Evolutionary conservation across 2,888 invertebrate species (phyloP).

Genomic region (Callinectes sapidus): DNA sequence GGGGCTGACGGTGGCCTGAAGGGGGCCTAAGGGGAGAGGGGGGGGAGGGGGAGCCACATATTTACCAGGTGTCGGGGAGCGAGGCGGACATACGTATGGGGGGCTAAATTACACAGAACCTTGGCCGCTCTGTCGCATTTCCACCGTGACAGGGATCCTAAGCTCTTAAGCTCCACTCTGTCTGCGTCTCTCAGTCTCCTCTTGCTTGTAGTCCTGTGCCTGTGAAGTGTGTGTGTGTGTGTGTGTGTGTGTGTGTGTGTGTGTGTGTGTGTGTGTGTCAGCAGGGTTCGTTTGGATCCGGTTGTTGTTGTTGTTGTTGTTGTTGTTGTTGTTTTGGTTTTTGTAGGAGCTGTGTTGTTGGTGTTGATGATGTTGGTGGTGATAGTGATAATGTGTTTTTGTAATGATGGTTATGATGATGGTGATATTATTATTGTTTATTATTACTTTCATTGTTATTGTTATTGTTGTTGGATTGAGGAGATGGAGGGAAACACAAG

Average conservation of each 20-base stretch:
- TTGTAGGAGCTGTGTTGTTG: not conserved
- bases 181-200: not conserved
- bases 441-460: conserved; percentile 11
- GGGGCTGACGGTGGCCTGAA: not conserved
- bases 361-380: not conserved
- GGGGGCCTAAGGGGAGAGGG: not conserved
- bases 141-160: not conserved
- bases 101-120: not conserved
- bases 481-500: too few species aligned
- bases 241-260: not conserved
- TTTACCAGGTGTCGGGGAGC: not conserved
- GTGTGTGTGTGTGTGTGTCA: not conserved
- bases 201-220: not conserved
- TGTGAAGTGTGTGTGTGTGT: not conserved
- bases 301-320: not conserved
- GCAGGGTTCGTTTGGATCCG: not conserved
- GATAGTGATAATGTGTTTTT: not conserved
- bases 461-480: not conserved
- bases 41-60: not conserved
- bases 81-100: not conserved
- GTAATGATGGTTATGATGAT: too few species aligned
- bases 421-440: not conserved
- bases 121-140: not conserved
- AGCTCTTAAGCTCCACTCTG: not conserved
- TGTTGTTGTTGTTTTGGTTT: not conserved